Percentiles rank a stretch among this genome's conserved stretches.
These are phyloP conservation scores for Paratilapia polleni DNA, from an alignment of 2,113 vertebrate species.

Conservation along the genomic window DNA sequence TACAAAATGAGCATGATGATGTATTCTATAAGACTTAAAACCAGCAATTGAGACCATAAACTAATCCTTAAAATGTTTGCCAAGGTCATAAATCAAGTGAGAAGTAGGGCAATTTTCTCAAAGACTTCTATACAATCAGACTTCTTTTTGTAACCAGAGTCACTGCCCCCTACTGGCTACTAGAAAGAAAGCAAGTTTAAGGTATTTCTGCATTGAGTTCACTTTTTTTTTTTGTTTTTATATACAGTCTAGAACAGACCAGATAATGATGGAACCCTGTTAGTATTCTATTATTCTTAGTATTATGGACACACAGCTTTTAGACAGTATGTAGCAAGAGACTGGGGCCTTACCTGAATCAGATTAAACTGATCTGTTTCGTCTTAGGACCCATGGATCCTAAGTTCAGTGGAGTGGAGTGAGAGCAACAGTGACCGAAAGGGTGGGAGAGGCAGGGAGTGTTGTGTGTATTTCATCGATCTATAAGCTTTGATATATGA, in stretches of 20 bases:
- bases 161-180: no score
- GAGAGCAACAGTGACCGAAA: background rate
- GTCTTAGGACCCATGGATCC: background rate
- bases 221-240: background rate
- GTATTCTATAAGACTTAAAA: background rate
- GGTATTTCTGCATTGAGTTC: background rate
- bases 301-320: background rate
- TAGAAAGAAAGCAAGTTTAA: background rate
- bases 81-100: background rate
- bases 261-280: background rate
- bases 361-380: background rate
- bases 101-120: background rate
- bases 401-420: background rate
- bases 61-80: background rate
- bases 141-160: background rate
- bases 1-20: background rate
- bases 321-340: background rate
- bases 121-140: background rate
- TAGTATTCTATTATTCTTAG: background rate
- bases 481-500: conserved; percentile 4
- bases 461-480: background rate
- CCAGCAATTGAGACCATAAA: background rate
- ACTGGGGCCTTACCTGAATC: background rate
- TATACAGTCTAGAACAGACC: background rate
- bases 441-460: background rate